Conservation (phyloP, 2,797 vertebrate species). For the Dermochelys coriacea region DNA sequence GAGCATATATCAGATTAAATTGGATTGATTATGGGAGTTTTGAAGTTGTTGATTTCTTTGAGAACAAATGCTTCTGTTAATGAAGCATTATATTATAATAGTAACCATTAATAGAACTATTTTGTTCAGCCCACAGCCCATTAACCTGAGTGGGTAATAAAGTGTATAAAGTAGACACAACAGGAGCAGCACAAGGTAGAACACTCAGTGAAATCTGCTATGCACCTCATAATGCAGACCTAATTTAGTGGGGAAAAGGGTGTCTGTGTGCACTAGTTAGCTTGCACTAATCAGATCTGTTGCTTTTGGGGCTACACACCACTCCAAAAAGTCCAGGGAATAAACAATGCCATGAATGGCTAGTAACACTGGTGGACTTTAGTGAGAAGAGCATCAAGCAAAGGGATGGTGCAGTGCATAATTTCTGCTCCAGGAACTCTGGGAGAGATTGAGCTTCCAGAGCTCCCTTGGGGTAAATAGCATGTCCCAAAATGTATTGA, state of each 20-base stretch:
- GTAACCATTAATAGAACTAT: constrained; percentile 46
- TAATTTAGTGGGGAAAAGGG: background rate
- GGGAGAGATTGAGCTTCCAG: background rate
- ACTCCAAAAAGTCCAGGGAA: fast-evolving
- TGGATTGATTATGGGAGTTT: constrained; percentile 68
- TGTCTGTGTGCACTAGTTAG: background rate
- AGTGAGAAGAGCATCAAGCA: fast-evolving
- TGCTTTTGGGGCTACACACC: fast-evolving
- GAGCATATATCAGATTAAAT: constrained; percentile 70
- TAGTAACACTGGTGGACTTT: fast-evolving
- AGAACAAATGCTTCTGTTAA: constrained; percentile 52
- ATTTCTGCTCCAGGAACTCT: background rate
- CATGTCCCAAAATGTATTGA: background rate
- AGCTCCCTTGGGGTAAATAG: fast-evolving
- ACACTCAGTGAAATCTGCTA: background rate
- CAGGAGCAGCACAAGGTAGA: background rate
- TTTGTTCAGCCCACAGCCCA: constrained; percentile 46
- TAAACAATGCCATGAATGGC: background rate
- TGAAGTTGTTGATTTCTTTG: constrained; percentile 73
- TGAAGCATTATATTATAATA: constrained; percentile 65
- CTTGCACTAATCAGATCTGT: background rate
- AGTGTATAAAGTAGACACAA: fast-evolving
- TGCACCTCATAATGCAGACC: background rate
- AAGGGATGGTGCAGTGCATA: background rate
- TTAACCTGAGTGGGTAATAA: constrained; percentile 36